Base-by-base conservation (phyloP, 2,888 invertebrate species). In the Sphaerophoria taeniata region DNA sequence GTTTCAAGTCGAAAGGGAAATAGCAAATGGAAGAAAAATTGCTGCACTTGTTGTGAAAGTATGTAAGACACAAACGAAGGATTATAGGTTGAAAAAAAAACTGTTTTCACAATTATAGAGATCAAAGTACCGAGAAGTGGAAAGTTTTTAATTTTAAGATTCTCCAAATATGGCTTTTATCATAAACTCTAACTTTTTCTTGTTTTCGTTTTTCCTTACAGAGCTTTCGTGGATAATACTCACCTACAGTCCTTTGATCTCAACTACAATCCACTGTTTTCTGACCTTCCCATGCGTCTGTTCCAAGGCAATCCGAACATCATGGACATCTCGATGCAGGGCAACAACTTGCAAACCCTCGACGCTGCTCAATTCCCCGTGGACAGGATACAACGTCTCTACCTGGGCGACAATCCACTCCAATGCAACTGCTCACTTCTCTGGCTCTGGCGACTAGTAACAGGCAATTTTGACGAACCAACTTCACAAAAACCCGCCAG, bases 371-470 rank as follows among this genome's bases (percentile, higher is more conserved):
- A 96, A 91, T 96, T 97, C 89, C 97, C 97, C 39, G 94, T 97
- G 88, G 97, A 97, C 90, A 95, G 95, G 88, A 92, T 97, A 88
- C 94, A 95, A 89, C 94, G 94, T 80, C 93, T 97, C 43, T 94
- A 95, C 87, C 93, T 97, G 70, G 96, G 96, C 43, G 96, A 96
- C 39, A 97, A 97, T 92, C 97, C 97, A 0, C 93, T 97, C 87
- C 94, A 95, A 81, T 97, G 97, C 92, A 97, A 97, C 92, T 97
- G 97, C 90, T 97, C 97, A 67, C 92, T 97, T 80, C 93, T 96
- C 84, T 97, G 97, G 97, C 93, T 97, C 55, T 97, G 97, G 96
- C 95, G 95, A 89, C 93, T 97, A 58, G 93, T 91, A 6, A 91
- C 90, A 4, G 90, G 92, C 0, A 92, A 91, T 56, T 90, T 90